Conservation (phyloP, 2,888 invertebrate species). For the Schizaphis graminum region DNA sequence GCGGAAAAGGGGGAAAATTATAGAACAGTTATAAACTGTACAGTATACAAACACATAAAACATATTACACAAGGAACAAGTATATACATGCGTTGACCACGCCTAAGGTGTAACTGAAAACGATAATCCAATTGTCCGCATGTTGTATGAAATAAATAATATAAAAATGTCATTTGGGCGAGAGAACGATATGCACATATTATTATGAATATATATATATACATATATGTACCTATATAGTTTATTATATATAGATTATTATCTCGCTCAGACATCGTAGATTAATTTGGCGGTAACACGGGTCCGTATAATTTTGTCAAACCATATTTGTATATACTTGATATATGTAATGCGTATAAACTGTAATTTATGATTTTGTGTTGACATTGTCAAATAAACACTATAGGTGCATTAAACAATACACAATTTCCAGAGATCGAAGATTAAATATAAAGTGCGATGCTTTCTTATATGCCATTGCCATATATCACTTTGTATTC, state of each 20-base stretch:
- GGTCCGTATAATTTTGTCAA: conserved; percentile 17
- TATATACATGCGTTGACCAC: not conserved
- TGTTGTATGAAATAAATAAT: conserved; percentile 50
- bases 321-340: conserved; percentile 19
- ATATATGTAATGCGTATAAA: not conserved
- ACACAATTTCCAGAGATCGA: conserved; percentile 32
- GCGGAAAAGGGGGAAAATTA: conserved; percentile 35
- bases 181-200: not conserved
- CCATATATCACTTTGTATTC: conserved; percentile 9
- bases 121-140: conserved; percentile 35
- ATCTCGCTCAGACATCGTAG: conserved; percentile 11
- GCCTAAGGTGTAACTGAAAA: conserved; percentile 55
- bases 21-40: conserved; percentile 21
- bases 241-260: conserved; percentile 42
- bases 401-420: conserved; percentile 1
- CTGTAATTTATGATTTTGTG: conserved; percentile 44
- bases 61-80: not conserved
- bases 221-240: not conserved
- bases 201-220: too few species aligned
- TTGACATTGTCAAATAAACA: conserved; percentile 54
- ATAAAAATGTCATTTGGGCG: conserved; percentile 40
- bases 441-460: conserved; percentile 30
- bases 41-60: not conserved
- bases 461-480: conserved; percentile 32
- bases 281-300: conserved; percentile 38